Evolutionary conservation across 2,797 vertebrate species (phyloP).

Genomic region (Labroides dimidiatus): DNA sequence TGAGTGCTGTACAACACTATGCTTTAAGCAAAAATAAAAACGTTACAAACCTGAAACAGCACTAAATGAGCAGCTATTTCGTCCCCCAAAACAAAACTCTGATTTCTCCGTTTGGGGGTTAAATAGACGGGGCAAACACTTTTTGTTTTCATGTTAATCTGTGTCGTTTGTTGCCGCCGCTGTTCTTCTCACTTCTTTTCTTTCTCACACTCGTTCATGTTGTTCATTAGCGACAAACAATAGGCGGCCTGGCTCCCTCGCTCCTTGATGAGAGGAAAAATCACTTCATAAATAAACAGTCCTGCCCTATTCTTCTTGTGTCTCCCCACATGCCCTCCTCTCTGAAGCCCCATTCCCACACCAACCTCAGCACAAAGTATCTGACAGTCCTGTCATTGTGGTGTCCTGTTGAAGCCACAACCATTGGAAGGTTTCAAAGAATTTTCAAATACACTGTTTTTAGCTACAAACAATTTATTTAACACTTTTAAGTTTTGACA

Average conservation of each 20-base stretch:
- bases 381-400: background rate
- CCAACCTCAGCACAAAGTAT: background rate
- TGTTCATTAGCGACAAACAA: conserved; percentile 69
- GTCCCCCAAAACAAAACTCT: conserved; percentile 6
- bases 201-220: conserved; percentile 75
- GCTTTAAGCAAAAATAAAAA: conserved; percentile 50
- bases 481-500: background rate
- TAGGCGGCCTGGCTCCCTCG: conserved; percentile 42
- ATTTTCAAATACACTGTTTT: background rate
- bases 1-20: conserved; percentile 28
- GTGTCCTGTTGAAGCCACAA: background rate
- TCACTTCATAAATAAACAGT: conserved; percentile 71
- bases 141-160: conserved; percentile 57
- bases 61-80: conserved; percentile 19
- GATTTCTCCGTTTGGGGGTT: conserved; percentile 44
- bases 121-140: conserved; percentile 36
- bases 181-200: conserved; percentile 55
- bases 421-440: background rate
- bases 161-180: conserved; percentile 49
- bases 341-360: conserved; percentile 32
- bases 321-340: conserved; percentile 16
- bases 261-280: conserved; percentile 63
- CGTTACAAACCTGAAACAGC: conserved; percentile 25
- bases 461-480: background rate
- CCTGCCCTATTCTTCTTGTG: conserved; percentile 37